Evolutionary conservation across 2,113 vertebrate species (phyloP).

Genomic region (Cyanoliseus patagonus): DNA sequence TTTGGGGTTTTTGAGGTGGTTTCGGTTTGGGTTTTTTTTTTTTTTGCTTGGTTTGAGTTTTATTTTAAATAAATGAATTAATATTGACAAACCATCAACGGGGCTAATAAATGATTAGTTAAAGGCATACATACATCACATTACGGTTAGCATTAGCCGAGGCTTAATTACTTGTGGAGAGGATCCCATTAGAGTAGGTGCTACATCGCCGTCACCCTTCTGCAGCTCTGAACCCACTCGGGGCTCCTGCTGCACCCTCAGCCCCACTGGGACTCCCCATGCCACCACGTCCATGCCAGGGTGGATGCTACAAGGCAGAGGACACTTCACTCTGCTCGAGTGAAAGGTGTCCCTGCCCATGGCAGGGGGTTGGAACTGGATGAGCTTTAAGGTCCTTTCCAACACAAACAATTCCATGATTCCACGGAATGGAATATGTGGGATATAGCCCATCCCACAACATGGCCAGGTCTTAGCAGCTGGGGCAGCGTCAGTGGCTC

Average conservation of each 20-base stretch:
- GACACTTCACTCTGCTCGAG: background rate
- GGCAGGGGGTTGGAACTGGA: background rate
- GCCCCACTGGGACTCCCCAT: accelerated
- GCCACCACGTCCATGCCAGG: accelerated
- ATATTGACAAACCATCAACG: conserved; percentile 86
- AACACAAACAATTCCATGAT: background rate
- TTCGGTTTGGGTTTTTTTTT: background rate
- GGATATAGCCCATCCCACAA: background rate
- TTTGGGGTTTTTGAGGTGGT: background rate
- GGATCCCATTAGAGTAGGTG: conserved; percentile 65
- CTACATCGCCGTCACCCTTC: background rate
- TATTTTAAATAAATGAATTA: conserved; percentile 88
- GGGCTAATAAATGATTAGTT: conserved; percentile 87
- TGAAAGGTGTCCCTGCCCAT: background rate
- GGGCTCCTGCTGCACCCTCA: background rate
- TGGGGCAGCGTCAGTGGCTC: background rate
- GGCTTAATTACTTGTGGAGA: conserved; percentile 83
- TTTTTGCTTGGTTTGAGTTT: background rate
- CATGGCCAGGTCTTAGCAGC: background rate
- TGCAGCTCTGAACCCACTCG: background rate
- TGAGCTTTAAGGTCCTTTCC: background rate
- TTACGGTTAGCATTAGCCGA: conserved; percentile 72
- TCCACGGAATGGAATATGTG: background rate
- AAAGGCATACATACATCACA: conserved; percentile 84
- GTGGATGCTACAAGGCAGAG: accelerated